These are phyloP conservation scores for Drosophila prosaltans DNA, from an alignment of 1,140 invertebrate species.

Conservation along the genomic window DNA sequence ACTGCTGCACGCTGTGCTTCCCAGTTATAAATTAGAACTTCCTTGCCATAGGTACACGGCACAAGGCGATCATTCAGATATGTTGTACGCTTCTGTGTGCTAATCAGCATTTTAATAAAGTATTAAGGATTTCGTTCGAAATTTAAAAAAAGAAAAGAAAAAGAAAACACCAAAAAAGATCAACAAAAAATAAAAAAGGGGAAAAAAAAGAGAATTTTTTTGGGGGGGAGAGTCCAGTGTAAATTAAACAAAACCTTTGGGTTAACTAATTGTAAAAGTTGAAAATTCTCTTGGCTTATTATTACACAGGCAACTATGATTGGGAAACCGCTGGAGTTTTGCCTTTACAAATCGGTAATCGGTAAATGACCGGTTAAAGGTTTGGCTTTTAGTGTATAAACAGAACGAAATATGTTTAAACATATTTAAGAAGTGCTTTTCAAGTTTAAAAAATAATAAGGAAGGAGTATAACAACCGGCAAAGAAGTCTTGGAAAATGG, in stretches of 20 bases:
- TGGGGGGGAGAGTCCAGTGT: no score
- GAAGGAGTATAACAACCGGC: no score
- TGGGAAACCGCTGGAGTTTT: no score
- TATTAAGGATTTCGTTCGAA: constrained; percentile 3
- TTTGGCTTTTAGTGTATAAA: no score
- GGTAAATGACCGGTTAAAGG: no score
- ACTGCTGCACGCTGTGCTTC: background rate
- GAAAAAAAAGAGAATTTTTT: background rate
- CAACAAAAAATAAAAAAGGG: background rate
- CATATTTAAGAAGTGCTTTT: no score
- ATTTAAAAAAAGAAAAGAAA: background rate
- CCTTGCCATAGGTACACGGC: background rate
- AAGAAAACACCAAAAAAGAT: background rate
- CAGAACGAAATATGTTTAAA: no score
- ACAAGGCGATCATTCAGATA: background rate
- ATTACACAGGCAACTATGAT: background rate
- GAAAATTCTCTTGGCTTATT: no score
- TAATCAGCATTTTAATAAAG: background rate
- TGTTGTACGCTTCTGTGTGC: background rate
- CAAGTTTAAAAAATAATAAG: no score
- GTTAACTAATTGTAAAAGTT: no score
- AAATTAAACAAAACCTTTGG: background rate
- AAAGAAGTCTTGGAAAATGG: no score
- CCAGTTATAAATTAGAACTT: background rate
- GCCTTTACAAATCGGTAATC: no score